Evolutionary conservation across 2,797 vertebrate genomes (phyloP).

Genomic region (Kryptopterus vitreolus): DNA sequence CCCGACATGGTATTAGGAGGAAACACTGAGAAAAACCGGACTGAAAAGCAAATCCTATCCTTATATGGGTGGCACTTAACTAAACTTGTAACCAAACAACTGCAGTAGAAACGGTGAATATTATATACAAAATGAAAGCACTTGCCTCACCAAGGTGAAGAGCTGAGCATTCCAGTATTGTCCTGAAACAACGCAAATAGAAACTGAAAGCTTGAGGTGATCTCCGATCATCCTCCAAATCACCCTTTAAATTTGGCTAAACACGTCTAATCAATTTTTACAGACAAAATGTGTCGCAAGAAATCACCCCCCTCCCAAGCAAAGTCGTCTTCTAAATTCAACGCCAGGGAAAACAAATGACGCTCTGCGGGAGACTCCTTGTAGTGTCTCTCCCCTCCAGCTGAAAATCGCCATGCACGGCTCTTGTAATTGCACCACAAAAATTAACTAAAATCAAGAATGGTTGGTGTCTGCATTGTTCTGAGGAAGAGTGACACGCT

Average conservation of each 20-base stretch:
- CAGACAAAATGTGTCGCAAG: background rate
- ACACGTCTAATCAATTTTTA: background rate
- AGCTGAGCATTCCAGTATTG: background rate
- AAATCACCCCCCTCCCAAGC: background rate
- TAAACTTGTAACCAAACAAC: too few relatives aligned
- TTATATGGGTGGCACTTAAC: too few relatives aligned
- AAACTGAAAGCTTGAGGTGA: background rate
- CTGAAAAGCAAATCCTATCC: too few relatives aligned
- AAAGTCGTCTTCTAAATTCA: background rate
- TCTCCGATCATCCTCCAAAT: background rate
- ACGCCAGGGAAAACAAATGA: background rate
- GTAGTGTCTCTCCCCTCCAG: background rate
- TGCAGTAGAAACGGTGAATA: background rate
- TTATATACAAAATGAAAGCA: background rate
- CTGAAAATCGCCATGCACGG: slow-evolving; percentile 19
- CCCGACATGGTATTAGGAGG: too few relatives aligned
- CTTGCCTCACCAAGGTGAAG: background rate
- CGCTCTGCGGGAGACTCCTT: background rate
- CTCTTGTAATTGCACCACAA: slow-evolving; percentile 27
- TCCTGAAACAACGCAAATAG: background rate
- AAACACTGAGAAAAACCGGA: too few relatives aligned
- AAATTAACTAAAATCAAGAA: slow-evolving; percentile 28
- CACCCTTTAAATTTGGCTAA: background rate
- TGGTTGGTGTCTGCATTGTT: background rate
- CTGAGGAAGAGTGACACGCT: slow-evolving; percentile 15